phyloP scores from a whole-genome alignment of 2,797 vertebrate species.

The Lagodon rhomboides region DNA sequence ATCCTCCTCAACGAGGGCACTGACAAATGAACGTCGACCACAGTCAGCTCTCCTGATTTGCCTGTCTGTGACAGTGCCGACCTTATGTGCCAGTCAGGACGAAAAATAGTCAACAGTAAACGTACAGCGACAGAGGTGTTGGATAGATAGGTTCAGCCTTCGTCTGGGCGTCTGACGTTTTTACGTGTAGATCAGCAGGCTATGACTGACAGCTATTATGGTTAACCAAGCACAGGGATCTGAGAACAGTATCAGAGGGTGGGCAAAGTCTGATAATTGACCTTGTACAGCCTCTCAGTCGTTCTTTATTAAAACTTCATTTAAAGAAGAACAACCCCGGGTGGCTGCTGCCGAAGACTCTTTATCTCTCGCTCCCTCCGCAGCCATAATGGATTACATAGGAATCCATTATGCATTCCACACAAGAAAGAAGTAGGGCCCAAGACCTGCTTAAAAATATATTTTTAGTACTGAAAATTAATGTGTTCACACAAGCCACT shows the following conservation, averaged over 20 bases:
- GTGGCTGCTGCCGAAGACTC: conserved; percentile 80
- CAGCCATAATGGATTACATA: conserved; percentile 86
- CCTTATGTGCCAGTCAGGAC: conserved; percentile 86
- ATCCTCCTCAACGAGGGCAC: conserved; percentile 75
- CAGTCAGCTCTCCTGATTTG: conserved; percentile 78
- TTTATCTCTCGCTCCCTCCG: conserved; percentile 75
- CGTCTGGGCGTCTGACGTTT: conserved; percentile 73
- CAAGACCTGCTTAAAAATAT: conserved; percentile 90
- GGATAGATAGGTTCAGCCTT: conserved; percentile 86
- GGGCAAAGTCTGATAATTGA: conserved; percentile 85
- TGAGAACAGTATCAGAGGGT: conserved; percentile 57
- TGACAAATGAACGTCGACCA: conserved; percentile 83
- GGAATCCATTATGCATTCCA: conserved; percentile 88
- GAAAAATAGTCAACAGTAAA: conserved; percentile 87
- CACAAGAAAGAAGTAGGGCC: conserved; percentile 82
- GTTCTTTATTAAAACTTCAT: conserved; percentile 92
- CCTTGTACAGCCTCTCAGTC: conserved; percentile 85
- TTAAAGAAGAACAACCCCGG: conserved; percentile 90
- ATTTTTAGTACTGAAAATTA: conserved; percentile 92
- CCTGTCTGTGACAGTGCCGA: conserved; percentile 82
- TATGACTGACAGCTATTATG: conserved; percentile 86
- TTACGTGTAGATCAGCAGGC: conserved; percentile 81
- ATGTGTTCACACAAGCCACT: conserved; percentile 88
- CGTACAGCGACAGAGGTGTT: conserved; percentile 71
- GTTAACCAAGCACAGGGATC: conserved; percentile 82